Evolutionary conservation across 2,797 vertebrate genomes (phyloP).

Genomic region (Spizella passerina): DNA sequence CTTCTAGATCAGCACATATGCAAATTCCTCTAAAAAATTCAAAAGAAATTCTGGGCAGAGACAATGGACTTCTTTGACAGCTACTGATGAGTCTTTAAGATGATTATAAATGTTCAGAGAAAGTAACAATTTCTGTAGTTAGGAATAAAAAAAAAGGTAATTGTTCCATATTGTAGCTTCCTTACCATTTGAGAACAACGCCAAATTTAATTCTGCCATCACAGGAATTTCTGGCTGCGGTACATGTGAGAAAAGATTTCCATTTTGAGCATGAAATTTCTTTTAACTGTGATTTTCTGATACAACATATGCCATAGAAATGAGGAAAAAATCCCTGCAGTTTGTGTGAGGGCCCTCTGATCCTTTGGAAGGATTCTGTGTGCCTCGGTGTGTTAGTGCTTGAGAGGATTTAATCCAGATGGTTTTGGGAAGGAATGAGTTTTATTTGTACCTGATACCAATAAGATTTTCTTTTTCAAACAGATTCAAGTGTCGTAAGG

Average conservation of each 20-base stretch:
- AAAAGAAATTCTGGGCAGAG: not conserved
- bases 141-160: not conserved
- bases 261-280: slow-evolving; percentile 45
- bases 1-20: not conserved
- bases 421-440: not conserved
- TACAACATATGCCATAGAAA: slow-evolving; percentile 44
- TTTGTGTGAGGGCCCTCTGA: not conserved
- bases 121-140: slow-evolving; percentile 17
- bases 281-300: slow-evolving; percentile 38
- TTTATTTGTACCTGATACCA: slow-evolving; percentile 4
- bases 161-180: slow-evolving; percentile 37
- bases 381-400: not conserved
- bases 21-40: slow-evolving; percentile 3
- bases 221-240: slow-evolving; percentile 49
- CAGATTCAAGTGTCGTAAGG: not conserved
- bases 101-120: slow-evolving; percentile 4
- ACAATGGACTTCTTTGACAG: not conserved
- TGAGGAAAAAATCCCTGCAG: not conserved
- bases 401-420: not conserved
- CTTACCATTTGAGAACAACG: slow-evolving; percentile 29
- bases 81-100: not conserved
- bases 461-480: slow-evolving; percentile 24
- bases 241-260: slow-evolving; percentile 58
- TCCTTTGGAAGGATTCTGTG: not conserved
- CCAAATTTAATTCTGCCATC: slow-evolving; percentile 47